These are phyloP conservation scores for Drosophila barbarae DNA, from an alignment of 2,888 invertebrate genomes.

Conservation along the genomic window DNA sequence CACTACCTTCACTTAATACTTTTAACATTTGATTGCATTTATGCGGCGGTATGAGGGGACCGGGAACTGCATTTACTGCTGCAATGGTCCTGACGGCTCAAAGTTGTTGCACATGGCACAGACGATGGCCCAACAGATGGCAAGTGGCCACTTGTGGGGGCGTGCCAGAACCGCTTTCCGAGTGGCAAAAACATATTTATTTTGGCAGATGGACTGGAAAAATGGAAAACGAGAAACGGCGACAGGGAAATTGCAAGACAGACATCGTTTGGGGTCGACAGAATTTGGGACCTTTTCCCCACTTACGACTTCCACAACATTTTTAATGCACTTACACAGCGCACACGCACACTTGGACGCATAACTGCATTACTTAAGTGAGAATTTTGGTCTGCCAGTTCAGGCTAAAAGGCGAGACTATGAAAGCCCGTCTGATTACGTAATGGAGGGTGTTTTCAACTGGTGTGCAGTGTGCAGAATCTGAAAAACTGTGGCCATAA, in stretches of 20 bases:
- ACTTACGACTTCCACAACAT: slow-evolving; percentile 31
- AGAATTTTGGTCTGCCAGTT: slow-evolving; percentile 23
- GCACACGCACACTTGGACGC: slow-evolving; percentile 24
- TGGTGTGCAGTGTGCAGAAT: neutral
- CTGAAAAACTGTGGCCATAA: slow-evolving; percentile 37
- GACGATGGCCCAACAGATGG: slow-evolving; percentile 24
- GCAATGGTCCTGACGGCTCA: slow-evolving; percentile 33
- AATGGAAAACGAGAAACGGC: slow-evolving; percentile 43
- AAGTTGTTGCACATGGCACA: slow-evolving; percentile 44
- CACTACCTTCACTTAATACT: slow-evolving; percentile 56
- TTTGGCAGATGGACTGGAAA: slow-evolving; percentile 76
- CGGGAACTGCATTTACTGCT: slow-evolving; percentile 62
- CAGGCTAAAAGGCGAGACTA: slow-evolving; percentile 7
- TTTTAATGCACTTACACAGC: slow-evolving; percentile 43
- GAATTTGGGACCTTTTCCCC: neutral
- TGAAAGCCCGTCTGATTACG: slow-evolving; percentile 18
- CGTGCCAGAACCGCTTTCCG: slow-evolving; percentile 13
- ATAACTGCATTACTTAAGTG: slow-evolving; percentile 41
- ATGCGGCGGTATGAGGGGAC: slow-evolving; percentile 32
- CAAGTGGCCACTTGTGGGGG: slow-evolving; percentile 40
- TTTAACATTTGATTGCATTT: slow-evolving; percentile 65
- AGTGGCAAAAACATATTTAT: slow-evolving; percentile 69
- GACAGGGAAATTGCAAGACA: slow-evolving; percentile 31
- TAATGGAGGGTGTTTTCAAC: slow-evolving; percentile 30
- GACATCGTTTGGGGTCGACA: slow-evolving; percentile 26